A percentile compares a stretch with the other conserved stretches of the same genome.
Evolutionary conservation across 1,140 invertebrate genomes (phyloP).

Genomic region (Chionoecetes opilio): DNA sequence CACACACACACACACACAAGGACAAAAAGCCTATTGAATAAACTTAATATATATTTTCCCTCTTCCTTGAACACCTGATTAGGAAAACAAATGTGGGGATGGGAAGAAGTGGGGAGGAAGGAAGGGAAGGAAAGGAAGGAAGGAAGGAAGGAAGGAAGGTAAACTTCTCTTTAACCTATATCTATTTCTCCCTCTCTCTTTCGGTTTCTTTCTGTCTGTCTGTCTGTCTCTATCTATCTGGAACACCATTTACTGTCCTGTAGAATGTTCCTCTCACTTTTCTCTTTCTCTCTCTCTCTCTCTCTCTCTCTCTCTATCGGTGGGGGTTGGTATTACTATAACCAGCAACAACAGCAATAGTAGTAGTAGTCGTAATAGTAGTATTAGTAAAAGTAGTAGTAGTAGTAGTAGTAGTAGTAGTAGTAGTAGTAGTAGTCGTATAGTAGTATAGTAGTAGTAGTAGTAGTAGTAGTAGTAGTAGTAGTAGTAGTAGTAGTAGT

Average conservation of each 20-base stretch:
- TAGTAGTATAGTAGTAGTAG: neutral
- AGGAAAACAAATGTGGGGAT: no score
- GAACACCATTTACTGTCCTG: neutral
- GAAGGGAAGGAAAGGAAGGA: no score
- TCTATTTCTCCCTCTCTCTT: neutral
- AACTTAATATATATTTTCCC: no score
- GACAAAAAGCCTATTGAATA: no score
- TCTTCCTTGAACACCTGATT: neutral
- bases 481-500: neutral
- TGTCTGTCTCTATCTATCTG: slow-evolving; percentile 21
- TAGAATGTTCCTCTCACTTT: neutral
- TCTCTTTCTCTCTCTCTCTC: no score
- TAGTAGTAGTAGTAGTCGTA: no score
- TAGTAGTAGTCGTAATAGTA: slow-evolving; percentile 12
- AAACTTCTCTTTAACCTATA: no score
- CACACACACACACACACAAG: no score
- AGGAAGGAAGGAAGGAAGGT: no score
- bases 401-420: neutral
- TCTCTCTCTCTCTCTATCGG: neutral
- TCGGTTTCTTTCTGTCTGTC: neutral
- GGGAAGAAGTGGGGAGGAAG: no score
- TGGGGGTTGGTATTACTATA: neutral
- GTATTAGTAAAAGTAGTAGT: neutral
- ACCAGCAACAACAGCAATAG: neutral
- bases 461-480: slow-evolving; percentile 3